Base-by-base conservation (phyloP, 1,140 invertebrate genomes). In the Tenebrio molitor region DNA sequence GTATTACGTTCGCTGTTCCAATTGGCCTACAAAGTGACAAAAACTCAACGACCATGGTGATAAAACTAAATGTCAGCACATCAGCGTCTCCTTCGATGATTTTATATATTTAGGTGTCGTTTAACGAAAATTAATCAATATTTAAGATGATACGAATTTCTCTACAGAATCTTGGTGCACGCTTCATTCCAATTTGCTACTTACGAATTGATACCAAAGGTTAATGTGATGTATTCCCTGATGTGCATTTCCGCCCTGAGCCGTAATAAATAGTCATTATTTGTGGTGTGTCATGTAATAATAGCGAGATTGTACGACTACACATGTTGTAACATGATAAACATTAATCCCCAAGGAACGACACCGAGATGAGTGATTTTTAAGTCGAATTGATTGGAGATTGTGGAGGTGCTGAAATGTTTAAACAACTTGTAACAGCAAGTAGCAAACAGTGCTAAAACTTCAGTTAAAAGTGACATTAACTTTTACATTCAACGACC, bases 201-300 rank as follows among this genome's bases (percentile, higher is more conserved):
- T 58, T 8, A 58, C 44, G 50, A 58, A 58, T 58, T 58, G 50
- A 58, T 58, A 58, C 21, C 50, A 58, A 15, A 58, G 50, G 50
- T 58, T 58, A 58, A 58, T 58, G 50, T 29, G 12, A 58, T 33
- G 50, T 58, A 58, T 58, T 58, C 50, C 50, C 50, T 23, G 50
- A 58, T 58, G 50, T 58, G 50, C 29, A 58, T 58, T 58, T 58
- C 50, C 23, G 23, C 50, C 23, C 50, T 58, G 50, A 58, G 23
- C 50, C 12, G 50, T 58, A 58, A 58, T 58, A 58, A 58, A 58
- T 58, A 58, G 50, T 58, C 50, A 58, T 58, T 58, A 58, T 58
- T 58, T 58, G 50, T 58, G 50, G 50, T 58, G 50, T 58, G 50
- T 58, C 50, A 58, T 58, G 50, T 58, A 29, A 58, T 58, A 58